Evolutionary conservation across 2,888 invertebrate genomes (phyloP).

Genomic region (Encarsia formosa): DNA sequence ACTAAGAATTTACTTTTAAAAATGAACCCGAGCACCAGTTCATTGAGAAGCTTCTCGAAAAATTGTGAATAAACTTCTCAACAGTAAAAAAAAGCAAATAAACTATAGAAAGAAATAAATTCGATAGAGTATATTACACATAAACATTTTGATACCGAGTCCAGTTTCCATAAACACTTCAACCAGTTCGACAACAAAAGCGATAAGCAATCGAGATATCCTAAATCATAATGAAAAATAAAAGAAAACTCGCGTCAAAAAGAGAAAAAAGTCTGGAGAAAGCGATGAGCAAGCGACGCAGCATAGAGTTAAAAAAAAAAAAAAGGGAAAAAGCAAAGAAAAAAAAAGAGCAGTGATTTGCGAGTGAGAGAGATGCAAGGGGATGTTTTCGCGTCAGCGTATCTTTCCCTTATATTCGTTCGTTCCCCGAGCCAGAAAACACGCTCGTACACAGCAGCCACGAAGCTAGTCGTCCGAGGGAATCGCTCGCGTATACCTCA

Average conservation of each 20-base stretch:
- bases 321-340: background rate
- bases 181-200: background rate
- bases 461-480: constrained; percentile 2
- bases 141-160: too few species aligned
- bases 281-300: constrained; percentile 5
- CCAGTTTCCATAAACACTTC: background rate
- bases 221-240: background rate
- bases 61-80: too few species aligned
- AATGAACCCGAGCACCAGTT: too few species aligned
- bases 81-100: too few species aligned
- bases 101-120: too few species aligned
- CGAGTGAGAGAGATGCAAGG: constrained; percentile 10
- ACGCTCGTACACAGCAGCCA: constrained; percentile 4
- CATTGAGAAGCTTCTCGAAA: too few species aligned
- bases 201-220: background rate
- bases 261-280: constrained; percentile 14
- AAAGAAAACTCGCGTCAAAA: background rate
- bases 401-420: background rate
- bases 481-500: constrained; percentile 10
- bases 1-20: too few species aligned
- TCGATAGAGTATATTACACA: too few species aligned
- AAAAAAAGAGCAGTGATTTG: constrained; percentile 22
- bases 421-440: constrained; percentile 5
- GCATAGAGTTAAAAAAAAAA: constrained; percentile 23
- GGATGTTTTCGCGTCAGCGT: constrained; percentile 20